These are phyloP conservation scores for Phaethornis superciliosus DNA, from an alignment of 2,113 vertebrate genomes.

Conservation along the genomic window DNA sequence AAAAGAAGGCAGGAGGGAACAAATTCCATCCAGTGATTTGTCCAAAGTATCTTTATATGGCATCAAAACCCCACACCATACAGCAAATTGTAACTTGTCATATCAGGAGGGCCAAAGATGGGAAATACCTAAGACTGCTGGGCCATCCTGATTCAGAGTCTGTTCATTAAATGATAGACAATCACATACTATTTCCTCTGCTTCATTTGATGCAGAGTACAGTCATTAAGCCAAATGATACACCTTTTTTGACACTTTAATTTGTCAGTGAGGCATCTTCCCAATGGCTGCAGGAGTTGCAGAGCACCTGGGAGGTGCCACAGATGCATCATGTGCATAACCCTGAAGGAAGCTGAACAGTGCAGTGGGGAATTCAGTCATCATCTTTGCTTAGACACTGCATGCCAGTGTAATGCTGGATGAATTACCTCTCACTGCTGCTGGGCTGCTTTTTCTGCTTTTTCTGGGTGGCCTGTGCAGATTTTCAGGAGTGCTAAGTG, in stretches of 20 bases:
- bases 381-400: not conserved
- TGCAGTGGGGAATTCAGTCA: accelerated
- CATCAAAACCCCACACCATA: not conserved
- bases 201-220: not conserved
- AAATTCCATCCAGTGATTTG: not conserved
- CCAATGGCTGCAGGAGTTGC: not conserved
- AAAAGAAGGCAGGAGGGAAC: accelerated
- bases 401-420: not conserved
- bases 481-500: not conserved
- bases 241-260: not conserved
- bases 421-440: not conserved
- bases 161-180: not conserved
- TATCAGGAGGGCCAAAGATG: not conserved
- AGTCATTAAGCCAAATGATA: not conserved
- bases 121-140: not conserved
- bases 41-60: not conserved
- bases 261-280: not conserved
- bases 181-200: not conserved
- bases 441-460: not conserved
- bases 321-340: no score
- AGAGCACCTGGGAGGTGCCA: not conserved
- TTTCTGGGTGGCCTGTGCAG: not conserved
- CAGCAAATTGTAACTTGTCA: not conserved
- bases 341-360: not conserved
- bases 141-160: not conserved